A percentile compares a stretch with the other conserved stretches of the same genome.
These are phyloP conservation scores for Drosophila aldrichi DNA, from an alignment of 2,888 invertebrate species.

Conservation along the genomic window DNA sequence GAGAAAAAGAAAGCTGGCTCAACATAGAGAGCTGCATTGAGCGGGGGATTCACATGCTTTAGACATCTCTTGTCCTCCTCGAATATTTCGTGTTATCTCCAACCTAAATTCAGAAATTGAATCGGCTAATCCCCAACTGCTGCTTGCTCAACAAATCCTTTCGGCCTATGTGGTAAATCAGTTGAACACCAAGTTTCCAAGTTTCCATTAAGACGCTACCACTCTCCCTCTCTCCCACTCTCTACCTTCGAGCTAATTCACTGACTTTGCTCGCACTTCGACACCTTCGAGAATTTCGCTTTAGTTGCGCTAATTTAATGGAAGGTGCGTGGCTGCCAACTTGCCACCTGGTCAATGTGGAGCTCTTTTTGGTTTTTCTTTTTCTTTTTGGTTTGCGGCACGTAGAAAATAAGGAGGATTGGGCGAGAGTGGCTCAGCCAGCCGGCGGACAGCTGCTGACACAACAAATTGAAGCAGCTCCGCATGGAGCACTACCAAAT, in stretches of 20 bases:
- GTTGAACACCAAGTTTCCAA: not conserved
- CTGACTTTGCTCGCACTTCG: not conserved
- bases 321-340: not conserved
- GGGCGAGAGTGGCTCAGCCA: not conserved
- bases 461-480: slow-evolving; percentile 32
- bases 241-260: not conserved
- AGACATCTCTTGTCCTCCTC: no score
- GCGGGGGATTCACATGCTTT: no score
- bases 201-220: not conserved
- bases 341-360: slow-evolving; percentile 3
- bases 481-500: slow-evolving; percentile 28
- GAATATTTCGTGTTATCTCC: no score
- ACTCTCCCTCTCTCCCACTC: no score
- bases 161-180: not conserved
- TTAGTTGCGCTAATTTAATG: not conserved
- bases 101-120: no score
- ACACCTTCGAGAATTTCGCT: not conserved
- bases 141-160: not conserved
- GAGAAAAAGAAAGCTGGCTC: no score
- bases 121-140: not conserved
- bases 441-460: slow-evolving; percentile 38
- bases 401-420: slow-evolving; percentile 34
- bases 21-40: no score
- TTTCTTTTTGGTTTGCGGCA: slow-evolving; percentile 27
- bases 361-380: not conserved